These are phyloP conservation scores for Zosterops pallidus DNA, from an alignment of 2,113 vertebrate genomes.

Conservation along the genomic window DNA sequence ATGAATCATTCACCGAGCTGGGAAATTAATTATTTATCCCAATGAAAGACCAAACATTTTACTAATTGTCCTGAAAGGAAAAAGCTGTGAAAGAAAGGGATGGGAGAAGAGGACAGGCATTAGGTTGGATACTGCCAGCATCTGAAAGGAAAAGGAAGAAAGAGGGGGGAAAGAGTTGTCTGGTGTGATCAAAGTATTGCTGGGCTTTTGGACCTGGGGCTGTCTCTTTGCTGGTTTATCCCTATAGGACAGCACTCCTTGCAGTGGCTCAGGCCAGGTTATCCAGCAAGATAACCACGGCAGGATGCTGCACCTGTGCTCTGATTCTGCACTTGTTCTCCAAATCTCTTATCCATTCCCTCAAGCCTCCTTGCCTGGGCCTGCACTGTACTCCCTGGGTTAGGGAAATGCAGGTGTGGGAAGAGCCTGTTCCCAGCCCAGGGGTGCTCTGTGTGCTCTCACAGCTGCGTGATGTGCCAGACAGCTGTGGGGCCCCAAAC, in stretches of 20 bases:
- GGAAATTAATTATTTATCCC: slow-evolving; percentile 87
- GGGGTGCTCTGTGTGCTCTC: background rate
- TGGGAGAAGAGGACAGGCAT: background rate
- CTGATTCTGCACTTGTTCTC: background rate
- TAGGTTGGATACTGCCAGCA: background rate
- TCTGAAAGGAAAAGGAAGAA: background rate
- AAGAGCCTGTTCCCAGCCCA: background rate
- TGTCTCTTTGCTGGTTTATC: background rate
- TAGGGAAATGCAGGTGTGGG: background rate
- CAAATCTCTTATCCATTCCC: background rate
- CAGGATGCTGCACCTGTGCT: background rate
- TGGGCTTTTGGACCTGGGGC: background rate
- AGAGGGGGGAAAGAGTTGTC: background rate
- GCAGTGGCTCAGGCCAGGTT: background rate
- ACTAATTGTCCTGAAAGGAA: slow-evolving; percentile 77
- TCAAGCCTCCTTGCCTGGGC: background rate
- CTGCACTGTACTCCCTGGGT: rapidly evolving
- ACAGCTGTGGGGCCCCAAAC: background rate
- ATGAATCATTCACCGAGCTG: slow-evolving; percentile 85
- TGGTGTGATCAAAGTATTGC: background rate
- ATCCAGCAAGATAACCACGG: background rate
- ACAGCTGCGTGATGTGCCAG: rapidly evolving
- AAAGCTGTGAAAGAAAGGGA: background rate
- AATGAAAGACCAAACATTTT: slow-evolving; percentile 82
- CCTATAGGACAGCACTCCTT: background rate